phyloP scores from a whole-genome alignment of 2,113 vertebrate genomes.

The Austrofundulus limnaeus region DNA sequence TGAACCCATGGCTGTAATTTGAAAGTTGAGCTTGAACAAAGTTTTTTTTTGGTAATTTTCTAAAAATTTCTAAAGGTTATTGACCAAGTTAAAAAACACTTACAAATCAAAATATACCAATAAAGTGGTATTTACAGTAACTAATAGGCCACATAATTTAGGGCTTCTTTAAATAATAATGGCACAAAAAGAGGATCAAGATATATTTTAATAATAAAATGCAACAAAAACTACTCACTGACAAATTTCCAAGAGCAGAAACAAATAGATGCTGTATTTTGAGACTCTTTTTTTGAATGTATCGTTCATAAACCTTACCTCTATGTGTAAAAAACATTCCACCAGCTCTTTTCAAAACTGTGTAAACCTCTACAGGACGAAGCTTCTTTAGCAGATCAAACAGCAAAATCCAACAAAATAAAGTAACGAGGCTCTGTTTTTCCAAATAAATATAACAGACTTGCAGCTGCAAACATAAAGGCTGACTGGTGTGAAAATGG shows the following conservation, averaged over 20 bases:
- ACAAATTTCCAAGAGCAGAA: slow-evolving; percentile 27
- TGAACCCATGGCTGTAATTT: slow-evolving; percentile 54
- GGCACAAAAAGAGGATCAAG: background rate
- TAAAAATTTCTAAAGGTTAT: slow-evolving; percentile 12
- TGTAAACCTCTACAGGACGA: too few species aligned
- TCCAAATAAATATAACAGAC: slow-evolving; percentile 32
- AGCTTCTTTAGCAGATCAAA: slow-evolving; percentile 36
- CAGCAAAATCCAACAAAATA: slow-evolving; percentile 39
- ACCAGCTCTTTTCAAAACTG: slow-evolving; percentile 27
- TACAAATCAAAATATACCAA: background rate
- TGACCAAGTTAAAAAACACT: background rate
- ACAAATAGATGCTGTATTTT: too few species aligned
- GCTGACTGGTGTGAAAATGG: background rate
- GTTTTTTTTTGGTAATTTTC: slow-evolving; percentile 6
- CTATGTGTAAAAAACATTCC: slow-evolving; percentile 11
- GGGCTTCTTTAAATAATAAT: slow-evolving; percentile 14
- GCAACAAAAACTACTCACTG: slow-evolving; percentile 30
- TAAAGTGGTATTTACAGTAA: slow-evolving; percentile 14
- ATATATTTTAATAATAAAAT: slow-evolving; percentile 52
- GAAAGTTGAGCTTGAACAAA: slow-evolving; percentile 32
- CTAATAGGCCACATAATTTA: background rate
- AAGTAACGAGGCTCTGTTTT: slow-evolving; percentile 21
- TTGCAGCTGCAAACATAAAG: slow-evolving; percentile 24
- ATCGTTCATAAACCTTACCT: background rate
- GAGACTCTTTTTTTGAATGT: too few species aligned